These are phyloP conservation scores for Drosophila maculinotata DNA, from an alignment of 2,888 invertebrate genomes.

Conservation along the genomic window DNA sequence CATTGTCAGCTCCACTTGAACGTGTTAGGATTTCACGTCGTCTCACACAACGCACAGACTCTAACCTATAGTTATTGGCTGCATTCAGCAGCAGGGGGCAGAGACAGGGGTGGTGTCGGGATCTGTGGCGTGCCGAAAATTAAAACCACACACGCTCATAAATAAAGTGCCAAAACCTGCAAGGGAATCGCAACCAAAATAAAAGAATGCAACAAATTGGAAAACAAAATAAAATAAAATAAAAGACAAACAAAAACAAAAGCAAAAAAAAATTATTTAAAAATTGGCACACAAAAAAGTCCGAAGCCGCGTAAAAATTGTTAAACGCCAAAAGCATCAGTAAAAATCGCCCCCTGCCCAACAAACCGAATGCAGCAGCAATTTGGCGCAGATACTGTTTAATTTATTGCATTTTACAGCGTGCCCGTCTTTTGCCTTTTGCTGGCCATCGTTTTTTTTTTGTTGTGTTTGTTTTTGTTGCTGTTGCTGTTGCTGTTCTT, in stretches of 20 bases:
- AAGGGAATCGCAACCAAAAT: conserved; percentile 30
- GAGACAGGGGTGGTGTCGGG: background rate
- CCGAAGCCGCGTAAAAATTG: conserved; percentile 73
- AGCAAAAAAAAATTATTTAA: conserved; percentile 33
- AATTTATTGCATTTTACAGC: conserved; percentile 81
- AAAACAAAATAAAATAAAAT: conserved; percentile 12
- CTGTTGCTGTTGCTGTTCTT: conserved; percentile 40
- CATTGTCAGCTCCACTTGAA: conserved; percentile 52
- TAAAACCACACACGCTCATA: conserved; percentile 63
- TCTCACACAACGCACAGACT: conserved; percentile 11
- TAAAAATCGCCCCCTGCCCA: conserved; percentile 51
- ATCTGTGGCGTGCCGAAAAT: conserved; percentile 34
- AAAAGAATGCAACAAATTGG: conserved; percentile 10
- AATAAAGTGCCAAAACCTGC: conserved; percentile 57
- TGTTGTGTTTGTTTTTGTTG: conserved; percentile 34
- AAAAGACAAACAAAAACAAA: conserved; percentile 23
- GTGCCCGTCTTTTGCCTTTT: conserved; percentile 61
- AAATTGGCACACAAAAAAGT: conserved; percentile 55
- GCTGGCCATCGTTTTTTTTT: conserved; percentile 39
- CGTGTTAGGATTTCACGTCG: conserved; percentile 63
- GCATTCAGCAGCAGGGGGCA: background rate
- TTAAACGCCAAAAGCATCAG: conserved; percentile 77
- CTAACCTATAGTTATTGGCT: conserved; percentile 50
- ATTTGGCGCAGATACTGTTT: conserved; percentile 80
- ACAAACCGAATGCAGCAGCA: conserved; percentile 73